Conservation (phyloP, 2,797 vertebrate genomes). For the Gymnoscopelus microlampas region DNA sequence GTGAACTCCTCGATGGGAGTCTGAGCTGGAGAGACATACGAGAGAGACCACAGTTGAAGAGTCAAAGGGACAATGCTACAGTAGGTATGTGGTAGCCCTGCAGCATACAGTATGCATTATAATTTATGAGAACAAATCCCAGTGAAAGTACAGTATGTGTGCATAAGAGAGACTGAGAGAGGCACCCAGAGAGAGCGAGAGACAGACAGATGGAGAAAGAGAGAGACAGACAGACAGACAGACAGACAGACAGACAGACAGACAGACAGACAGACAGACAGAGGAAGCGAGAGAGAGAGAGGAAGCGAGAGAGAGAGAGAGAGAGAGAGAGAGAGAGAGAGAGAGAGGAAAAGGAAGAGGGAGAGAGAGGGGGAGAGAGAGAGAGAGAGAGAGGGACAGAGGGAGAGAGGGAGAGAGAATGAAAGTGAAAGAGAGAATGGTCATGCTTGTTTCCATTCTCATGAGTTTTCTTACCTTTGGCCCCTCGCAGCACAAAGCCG, state of each 20-base stretch:
- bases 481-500: conserved; percentile 94
- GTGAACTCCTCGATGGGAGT: conserved; percentile 96
- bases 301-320: neutral
- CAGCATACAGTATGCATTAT: no score
- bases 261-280: no score
- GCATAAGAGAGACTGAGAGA: no score
- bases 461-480: conserved; percentile 86
- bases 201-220: neutral
- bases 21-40: conserved; percentile 84
- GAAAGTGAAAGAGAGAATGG: conserved; percentile 18
- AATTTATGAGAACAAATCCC: no score
- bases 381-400: conserved; percentile 10
- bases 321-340: neutral
- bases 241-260: no score
- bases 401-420: conserved; percentile 12
- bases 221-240: no score
- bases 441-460: conserved; percentile 5
- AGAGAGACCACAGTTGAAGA: conserved; percentile 1
- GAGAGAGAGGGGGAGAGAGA: neutral
- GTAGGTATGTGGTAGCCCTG: no score
- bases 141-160: no score
- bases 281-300: neutral
- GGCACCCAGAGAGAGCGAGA: neutral
- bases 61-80: neutral
- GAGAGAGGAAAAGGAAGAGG: neutral